Conservation (phyloP, 2,888 invertebrate species). For the Chironomus tentans region DNA sequence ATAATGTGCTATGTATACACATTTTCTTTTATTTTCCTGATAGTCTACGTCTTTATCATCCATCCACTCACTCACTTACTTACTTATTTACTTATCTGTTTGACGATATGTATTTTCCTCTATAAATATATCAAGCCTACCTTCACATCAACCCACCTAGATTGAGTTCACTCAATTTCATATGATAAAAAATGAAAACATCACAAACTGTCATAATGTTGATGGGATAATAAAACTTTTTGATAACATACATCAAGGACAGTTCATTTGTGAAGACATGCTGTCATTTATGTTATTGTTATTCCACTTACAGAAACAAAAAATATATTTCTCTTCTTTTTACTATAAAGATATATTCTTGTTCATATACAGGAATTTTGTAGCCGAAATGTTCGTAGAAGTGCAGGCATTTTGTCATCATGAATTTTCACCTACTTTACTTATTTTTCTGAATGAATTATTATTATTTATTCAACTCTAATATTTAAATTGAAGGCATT, state of each 20-base stretch:
- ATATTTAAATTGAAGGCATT: no score
- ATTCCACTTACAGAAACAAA: background rate
- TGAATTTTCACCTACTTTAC: no score
- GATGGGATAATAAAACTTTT: slow-evolving; percentile 23
- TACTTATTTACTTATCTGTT: background rate
- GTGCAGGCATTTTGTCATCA: no score
- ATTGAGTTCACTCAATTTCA: background rate
- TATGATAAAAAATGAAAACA: slow-evolving; percentile 14
- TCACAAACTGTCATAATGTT: slow-evolving; percentile 16
- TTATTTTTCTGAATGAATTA: no score
- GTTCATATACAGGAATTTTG: background rate
- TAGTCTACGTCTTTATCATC: background rate
- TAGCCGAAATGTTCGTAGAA: background rate
- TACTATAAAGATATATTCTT: background rate
- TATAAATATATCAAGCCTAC: background rate
- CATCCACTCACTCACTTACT: background rate
- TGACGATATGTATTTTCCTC: no score
- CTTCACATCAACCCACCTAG: background rate
- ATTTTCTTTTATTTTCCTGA: no score
- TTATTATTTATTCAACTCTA: no score
- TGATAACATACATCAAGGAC: slow-evolving; percentile 5
- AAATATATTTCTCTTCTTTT: background rate
- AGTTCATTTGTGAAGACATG: slow-evolving; percentile 3
- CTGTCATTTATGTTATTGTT: background rate
- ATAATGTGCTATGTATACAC: no score